Base-by-base conservation (phyloP, 2,888 invertebrate genomes). In the Acrobasis repandana region DNA sequence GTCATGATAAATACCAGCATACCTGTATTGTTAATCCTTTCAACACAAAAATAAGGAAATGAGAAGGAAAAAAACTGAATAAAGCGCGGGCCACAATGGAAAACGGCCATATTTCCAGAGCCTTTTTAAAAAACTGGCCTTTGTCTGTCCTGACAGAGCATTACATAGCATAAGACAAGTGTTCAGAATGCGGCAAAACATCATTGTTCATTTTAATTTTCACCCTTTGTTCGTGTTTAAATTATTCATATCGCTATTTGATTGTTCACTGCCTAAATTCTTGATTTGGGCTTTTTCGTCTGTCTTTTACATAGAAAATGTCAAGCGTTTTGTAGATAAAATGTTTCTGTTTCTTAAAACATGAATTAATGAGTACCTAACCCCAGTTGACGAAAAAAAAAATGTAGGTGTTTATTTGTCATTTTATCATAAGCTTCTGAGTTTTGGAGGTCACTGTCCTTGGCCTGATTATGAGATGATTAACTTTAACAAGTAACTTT, bases 1-100 rank as follows among this genome's bases (percentile, higher is more conserved):
- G 75, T 82, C 79, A 83, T 74, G 76, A 76, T 75, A 80, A 80
- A 80, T 72, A 74, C 69, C 64, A 70, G 63, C 67, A 60, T 76
- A 87, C 86, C 86, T 86, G 85, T 81, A 86, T 86, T 87, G 86
- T 88, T 86, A 88, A 89, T 88, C 88, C 88, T 89, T 87, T 83
- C 83, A 82, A 80, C 82, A 82, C 79, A 85, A 85, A 88, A 89
- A 88, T 85, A 82, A 83, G 85, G 85, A 88, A 88, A 88, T 86
- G 85, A 81, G 81, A 83, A 85, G 83, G 82, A 83, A 86, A 86
- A 87, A 83, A 78, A 80, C 75, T 79, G 84, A 86, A 88, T 82
- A 84, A 85, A 85, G 78, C 74, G 69, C 65, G 67, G 71, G 70
- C 64, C 72, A 89, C 89, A 90, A 90, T 86, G 69, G 83, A 73